These are phyloP conservation scores for Asarcornis scutulata DNA, from an alignment of 2,113 vertebrate species.

Conservation along the genomic window DNA sequence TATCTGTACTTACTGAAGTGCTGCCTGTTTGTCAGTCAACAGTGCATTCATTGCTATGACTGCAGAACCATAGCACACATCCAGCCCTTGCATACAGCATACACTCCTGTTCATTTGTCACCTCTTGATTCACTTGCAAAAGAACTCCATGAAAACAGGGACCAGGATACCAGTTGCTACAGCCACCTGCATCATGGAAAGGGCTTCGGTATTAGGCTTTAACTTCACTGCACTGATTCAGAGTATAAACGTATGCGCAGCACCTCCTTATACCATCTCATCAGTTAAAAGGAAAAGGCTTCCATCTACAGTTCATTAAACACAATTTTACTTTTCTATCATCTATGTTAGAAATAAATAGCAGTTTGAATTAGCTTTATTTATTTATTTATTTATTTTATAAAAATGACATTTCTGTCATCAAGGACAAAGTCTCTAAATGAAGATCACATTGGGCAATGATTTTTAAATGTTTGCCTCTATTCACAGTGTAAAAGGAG, in stretches of 20 bases:
- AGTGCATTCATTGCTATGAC: not conserved
- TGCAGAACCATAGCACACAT: not conserved
- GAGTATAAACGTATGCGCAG: not conserved
- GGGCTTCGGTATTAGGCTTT: not conserved
- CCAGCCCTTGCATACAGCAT: not conserved
- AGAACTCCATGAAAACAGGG: not conserved
- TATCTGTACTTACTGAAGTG: not conserved
- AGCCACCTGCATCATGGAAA: not conserved
- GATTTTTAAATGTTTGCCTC: not conserved
- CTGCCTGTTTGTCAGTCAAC: not conserved
- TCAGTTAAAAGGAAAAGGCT: constrained; percentile 15
- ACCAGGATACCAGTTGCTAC: not conserved
- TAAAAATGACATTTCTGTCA: not conserved
- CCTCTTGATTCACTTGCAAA: not conserved
- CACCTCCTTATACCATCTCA: not conserved
- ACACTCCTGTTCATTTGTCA: not conserved
- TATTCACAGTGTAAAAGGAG: not conserved
- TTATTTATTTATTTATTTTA: not conserved
- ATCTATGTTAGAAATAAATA: not conserved
- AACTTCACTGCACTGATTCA: not conserved
- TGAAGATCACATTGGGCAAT: not conserved
- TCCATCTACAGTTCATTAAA: constrained; percentile 27
- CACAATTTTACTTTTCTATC: not conserved
- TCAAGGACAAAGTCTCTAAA: not conserved
- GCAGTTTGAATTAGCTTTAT: not conserved